Evolutionary conservation across 2,113 vertebrate genomes (phyloP).

Genomic region (Setophaga petechia): DNA sequence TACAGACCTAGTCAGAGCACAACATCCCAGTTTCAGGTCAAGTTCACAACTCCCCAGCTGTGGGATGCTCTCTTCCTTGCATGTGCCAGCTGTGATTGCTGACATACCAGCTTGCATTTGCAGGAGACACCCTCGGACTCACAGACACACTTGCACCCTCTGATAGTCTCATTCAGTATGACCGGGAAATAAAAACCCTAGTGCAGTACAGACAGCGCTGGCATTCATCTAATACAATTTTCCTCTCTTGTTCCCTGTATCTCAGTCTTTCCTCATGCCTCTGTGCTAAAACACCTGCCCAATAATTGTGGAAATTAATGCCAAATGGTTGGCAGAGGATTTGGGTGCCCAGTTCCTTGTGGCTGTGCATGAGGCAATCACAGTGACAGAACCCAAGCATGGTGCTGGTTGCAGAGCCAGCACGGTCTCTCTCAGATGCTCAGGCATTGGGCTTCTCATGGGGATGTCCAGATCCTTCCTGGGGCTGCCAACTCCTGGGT

Average conservation of each 20-base stretch:
- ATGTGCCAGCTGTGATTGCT: neutral
- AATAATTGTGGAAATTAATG: neutral
- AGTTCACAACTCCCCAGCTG: neutral
- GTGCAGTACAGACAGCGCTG: neutral
- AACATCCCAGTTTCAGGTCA: neutral
- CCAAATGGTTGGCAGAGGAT: neutral
- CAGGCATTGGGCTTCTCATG: rapidly evolving
- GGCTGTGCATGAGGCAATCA: neutral
- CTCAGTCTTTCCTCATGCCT: neutral
- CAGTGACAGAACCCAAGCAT: no score
- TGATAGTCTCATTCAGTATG: neutral
- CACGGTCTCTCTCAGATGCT: neutral
- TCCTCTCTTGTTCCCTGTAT: neutral
- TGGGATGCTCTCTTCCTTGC: neutral
- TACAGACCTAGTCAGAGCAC: neutral
- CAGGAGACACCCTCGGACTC: neutral
- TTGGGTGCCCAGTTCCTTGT: neutral
- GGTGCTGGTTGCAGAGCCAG: neutral
- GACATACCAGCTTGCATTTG: neutral
- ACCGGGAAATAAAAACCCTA: neutral
- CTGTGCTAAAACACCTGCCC: neutral
- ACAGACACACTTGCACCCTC: neutral
- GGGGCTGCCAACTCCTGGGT: neutral
- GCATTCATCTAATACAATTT: neutral
- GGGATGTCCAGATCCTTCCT: rapidly evolving